phyloP scores from a whole-genome alignment of 2,888 invertebrate genomes.

The Agelastica alni region DNA sequence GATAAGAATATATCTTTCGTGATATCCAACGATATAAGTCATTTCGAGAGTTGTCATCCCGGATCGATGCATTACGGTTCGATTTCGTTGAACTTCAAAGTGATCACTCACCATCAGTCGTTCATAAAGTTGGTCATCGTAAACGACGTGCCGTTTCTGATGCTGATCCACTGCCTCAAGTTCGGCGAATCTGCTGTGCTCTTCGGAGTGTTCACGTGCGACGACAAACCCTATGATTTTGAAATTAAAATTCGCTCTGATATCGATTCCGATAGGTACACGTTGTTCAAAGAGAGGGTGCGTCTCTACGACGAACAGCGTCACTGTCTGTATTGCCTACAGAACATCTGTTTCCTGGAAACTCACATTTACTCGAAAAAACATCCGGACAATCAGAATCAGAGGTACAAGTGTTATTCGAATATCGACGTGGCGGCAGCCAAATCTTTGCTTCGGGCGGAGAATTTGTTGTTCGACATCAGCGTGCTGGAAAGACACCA shows the following conservation, averaged over 20 bases:
- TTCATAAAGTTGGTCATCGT: slow-evolving; percentile 31
- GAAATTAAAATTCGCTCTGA: slow-evolving; percentile 29
- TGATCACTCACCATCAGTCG: slow-evolving; percentile 30
- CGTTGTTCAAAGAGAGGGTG: slow-evolving; percentile 27
- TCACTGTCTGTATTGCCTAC: slow-evolving; percentile 34
- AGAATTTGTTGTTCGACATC: slow-evolving; percentile 30
- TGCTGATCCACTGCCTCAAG: slow-evolving; percentile 31
- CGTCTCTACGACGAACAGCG: slow-evolving; percentile 30
- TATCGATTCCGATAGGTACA: slow-evolving; percentile 18
- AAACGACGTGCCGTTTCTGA: slow-evolving; percentile 28
- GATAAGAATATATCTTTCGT: slow-evolving; percentile 29
- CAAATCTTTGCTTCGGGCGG: slow-evolving; percentile 29
- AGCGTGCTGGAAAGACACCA: slow-evolving; percentile 16
- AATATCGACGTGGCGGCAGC: slow-evolving; percentile 27
- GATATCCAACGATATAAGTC: slow-evolving; percentile 25
- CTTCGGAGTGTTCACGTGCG: slow-evolving; percentile 31
- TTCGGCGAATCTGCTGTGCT: slow-evolving; percentile 31
- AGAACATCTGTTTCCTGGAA: slow-evolving; percentile 30
- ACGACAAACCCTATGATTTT: slow-evolving; percentile 23
- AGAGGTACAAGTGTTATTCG: slow-evolving; percentile 31
- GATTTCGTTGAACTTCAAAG: slow-evolving; percentile 20
- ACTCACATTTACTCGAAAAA: slow-evolving; percentile 29
- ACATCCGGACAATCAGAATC: slow-evolving; percentile 25
- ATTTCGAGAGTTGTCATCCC: slow-evolving; percentile 33
- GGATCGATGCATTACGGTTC: slow-evolving; percentile 27